Conservation (phyloP, 2,797 vertebrate species). For the Ctenopoma multispine region DNA sequence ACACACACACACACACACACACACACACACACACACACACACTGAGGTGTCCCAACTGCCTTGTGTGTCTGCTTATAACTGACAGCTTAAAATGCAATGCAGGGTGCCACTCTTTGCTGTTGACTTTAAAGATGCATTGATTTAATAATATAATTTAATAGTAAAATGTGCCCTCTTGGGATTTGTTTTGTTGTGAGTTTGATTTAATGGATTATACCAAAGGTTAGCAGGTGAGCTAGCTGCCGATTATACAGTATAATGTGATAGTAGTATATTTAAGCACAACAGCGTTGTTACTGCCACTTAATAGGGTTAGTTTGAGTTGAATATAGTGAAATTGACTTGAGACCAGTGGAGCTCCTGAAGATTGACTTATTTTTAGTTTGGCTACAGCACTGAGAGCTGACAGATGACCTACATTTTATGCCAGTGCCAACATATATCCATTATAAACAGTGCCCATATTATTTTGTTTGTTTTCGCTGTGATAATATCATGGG, state of each 20-base stretch:
- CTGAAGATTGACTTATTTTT: slow-evolving; percentile 14
- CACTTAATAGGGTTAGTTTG: slow-evolving; percentile 14
- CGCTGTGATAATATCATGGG: slow-evolving; percentile 15
- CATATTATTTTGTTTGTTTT: slow-evolving; percentile 36
- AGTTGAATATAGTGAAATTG: slow-evolving; percentile 18
- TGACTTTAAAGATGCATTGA: slow-evolving; percentile 21
- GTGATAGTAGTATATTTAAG: slow-evolving; percentile 6
- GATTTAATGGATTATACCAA: slow-evolving; percentile 62
- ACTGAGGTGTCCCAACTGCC: slow-evolving; percentile 25
- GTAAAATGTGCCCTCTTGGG: slow-evolving; percentile 19
- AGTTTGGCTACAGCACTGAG: slow-evolving; percentile 13
- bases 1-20: too few relatives aligned
- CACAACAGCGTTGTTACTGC: slow-evolving; percentile 35
- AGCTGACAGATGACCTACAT: slow-evolving; percentile 9
- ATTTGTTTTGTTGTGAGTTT: slow-evolving; percentile 39
- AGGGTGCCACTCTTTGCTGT: slow-evolving; percentile 21
- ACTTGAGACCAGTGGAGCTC: neutral
- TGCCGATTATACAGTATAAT: slow-evolving; percentile 33
- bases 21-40: slow-evolving; percentile 8
- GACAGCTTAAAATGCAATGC: slow-evolving; percentile 37
- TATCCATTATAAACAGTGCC: slow-evolving; percentile 22
- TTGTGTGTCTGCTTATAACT: slow-evolving; percentile 33
- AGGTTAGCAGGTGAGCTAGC: slow-evolving; percentile 31
- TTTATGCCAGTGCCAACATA: slow-evolving; percentile 52
- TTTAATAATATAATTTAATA: slow-evolving; percentile 11